Percentiles rank a stretch among this genome's conserved stretches.
phyloP scores from a whole-genome alignment of 2,797 vertebrate species.

The Cirrhinus mrigala region DNA sequence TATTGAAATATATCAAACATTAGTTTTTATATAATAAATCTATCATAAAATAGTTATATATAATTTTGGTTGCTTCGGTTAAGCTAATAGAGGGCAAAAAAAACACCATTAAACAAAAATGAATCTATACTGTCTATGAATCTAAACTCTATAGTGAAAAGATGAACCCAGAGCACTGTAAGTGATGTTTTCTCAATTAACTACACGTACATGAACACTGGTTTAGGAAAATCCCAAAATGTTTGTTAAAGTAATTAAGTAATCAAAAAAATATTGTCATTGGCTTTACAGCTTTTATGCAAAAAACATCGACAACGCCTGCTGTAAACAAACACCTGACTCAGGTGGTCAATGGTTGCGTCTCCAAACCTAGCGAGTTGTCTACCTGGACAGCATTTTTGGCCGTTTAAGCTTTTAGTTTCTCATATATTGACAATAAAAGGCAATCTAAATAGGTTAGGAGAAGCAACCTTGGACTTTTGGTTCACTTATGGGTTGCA shows the following conservation, averaged over 20 bases:
- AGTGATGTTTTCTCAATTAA: not conserved
- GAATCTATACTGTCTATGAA: not conserved
- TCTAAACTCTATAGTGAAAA: not conserved
- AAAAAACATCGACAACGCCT: not conserved
- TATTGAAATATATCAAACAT: no score
- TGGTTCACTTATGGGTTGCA: not conserved
- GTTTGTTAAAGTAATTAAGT: not conserved
- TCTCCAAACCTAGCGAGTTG: not conserved
- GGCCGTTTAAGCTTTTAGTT: not conserved
- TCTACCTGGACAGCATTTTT: not conserved
- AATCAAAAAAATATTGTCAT: not conserved
- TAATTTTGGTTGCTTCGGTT: not conserved
- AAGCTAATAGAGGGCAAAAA: not conserved
- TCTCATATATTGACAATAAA: not conserved
- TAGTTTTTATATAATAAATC: not conserved
- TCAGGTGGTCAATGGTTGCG: not conserved
- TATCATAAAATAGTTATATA: not conserved
- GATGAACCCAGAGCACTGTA: not conserved
- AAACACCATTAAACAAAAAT: not conserved
- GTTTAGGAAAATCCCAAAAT: not conserved
- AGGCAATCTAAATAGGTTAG: not conserved
- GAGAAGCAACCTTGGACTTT: not conserved
- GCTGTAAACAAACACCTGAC: slow-evolving; percentile 16
- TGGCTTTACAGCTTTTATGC: not conserved
- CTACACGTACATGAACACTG: not conserved